phyloP scores from a whole-genome alignment of 1,140 invertebrate genomes.

The Venustaconcha ellipsiformis region DNA sequence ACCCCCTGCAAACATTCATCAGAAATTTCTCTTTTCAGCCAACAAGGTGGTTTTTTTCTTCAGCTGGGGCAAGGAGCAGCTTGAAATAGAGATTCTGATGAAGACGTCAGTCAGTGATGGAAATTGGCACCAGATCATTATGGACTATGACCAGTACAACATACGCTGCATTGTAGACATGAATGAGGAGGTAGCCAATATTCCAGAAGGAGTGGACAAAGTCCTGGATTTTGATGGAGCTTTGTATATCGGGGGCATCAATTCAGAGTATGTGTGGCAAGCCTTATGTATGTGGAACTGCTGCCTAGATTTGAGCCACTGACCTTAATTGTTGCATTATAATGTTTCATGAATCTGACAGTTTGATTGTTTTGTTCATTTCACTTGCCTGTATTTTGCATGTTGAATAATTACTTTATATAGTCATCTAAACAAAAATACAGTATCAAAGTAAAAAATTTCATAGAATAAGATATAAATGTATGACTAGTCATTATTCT shows the following conservation, averaged over 20 bases:
- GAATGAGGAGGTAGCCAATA: constrained; percentile 29
- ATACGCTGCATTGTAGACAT: constrained; percentile 94
- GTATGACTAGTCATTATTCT: no score
- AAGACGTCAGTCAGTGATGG: constrained; percentile 84
- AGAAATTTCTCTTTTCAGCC: constrained; percentile 70
- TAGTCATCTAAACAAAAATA: no score
- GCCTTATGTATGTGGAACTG: no score
- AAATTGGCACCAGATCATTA: constrained; percentile 92
- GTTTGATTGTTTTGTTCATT: no score
- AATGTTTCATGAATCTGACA: no score
- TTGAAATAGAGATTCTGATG: constrained; percentile 18
- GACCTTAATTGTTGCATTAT: no score
- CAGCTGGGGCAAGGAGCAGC: constrained; percentile 22
- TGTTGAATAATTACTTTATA: no score
- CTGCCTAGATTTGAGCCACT: no score
- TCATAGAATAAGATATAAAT: no score
- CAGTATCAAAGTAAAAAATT: no score
- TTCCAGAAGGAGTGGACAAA: constrained; percentile 30
- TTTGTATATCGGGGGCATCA: constrained; percentile 76
- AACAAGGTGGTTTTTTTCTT: constrained; percentile 84
- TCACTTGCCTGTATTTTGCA: no score
- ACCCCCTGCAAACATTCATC: background rate
- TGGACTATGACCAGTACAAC: constrained; percentile 84
- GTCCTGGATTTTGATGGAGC: constrained; percentile 38
- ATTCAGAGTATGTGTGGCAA: no score